Evolutionary conservation across 1,140 invertebrate genomes (phyloP), one percentile per base, ranked within the genome.

Genomic region (Hyles vespertilio): DNA sequence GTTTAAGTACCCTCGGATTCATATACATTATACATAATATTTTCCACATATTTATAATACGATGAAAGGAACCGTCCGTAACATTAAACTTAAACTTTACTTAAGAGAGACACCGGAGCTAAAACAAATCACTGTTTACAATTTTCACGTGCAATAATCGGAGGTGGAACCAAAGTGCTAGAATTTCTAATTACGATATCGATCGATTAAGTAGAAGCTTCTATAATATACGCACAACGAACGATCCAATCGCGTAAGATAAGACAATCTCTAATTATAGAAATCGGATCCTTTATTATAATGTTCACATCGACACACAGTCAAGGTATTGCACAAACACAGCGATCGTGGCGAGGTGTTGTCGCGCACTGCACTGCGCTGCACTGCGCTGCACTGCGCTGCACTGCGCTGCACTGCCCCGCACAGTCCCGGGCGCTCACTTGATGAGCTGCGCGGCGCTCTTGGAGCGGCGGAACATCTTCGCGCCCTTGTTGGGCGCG

Each of bases 391-490:
- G 51, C 51, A 48, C 47, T 10, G 51, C 11, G 12, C 43, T n/a
- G 40, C 5, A n/a, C 9, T 3, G 53, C 32, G 32, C 47, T 51
- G 47, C 36, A 2, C 36, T 22, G 12, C 34, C 34, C 11, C 32
- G 43, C 58, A 47, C 22, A 33, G 47, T 44, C 5, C 7, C 36
- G 8, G 5, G 36, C 36, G 56, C 62, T 83, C 77, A 90, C 83
- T 90, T 90, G 77, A 90, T 87, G 72, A 89, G 89, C 67, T 90
- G 89, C 66, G 85, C 87, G 40, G 87, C 89, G 73, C 86, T 89
- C 81, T 90, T 89, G 73, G 89, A 90, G 74, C 89, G 87, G 61
- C 87, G 84, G 81, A 90, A 90, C 89, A 89, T 90, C 74, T 89
- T 89, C 65, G 85, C 88, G 81, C 88, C 87, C 80, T 82, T 77